Evolutionary conservation across 2,888 invertebrate species (phyloP), one percentile per base, ranked within the genome.

Genomic region (Cantharis flavilabris): DNA sequence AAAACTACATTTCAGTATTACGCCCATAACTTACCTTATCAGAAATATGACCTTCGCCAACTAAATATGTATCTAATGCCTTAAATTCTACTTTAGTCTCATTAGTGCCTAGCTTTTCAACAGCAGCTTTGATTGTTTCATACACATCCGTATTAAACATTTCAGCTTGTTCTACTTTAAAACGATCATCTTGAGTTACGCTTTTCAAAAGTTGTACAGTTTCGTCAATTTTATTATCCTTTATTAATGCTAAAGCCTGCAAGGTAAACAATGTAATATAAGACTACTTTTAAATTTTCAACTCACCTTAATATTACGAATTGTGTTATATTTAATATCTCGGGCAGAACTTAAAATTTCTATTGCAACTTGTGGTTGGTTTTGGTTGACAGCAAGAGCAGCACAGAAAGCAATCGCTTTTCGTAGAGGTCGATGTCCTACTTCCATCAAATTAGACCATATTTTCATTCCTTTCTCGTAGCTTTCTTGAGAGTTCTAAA

Each of bases 401-500:
- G 93, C 92, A 83, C 93, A 90, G 84, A 93, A 93, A 14, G 92
- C 90, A 1, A 90, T 86, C 2, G 92, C 90, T 85, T 93, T 91
- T 78, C 94, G 89, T 77, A 94, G 88, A 0, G 94, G 92, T 0
- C 84, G 78, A 81, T 91, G 90, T 0, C 93, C 93, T 16, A 88
- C 87, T 49, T 88, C 87, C 49, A 89, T 87, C 84, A 94, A 88
- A 33, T 92, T 90, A 16, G 89, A 89, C 91, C 94, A 93, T 18
- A 94, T 78, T 23, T 92, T 89, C 70, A 91, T 85, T 2, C 92
- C 93, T 87, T 90, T 92, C 33, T 94, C 89, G 33, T 93, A 90
- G 83, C 93, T 92, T 83, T 94, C 90, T 80, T 90, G 88, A 65
- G 93, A 92, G 85, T 95, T 95, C 95, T 95, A 84, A n/a, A 87